These are phyloP conservation scores for Pipistrellus pygmaeus DNA, from an alignment of 2,797 vertebrate species.

Conservation along the genomic window DNA sequence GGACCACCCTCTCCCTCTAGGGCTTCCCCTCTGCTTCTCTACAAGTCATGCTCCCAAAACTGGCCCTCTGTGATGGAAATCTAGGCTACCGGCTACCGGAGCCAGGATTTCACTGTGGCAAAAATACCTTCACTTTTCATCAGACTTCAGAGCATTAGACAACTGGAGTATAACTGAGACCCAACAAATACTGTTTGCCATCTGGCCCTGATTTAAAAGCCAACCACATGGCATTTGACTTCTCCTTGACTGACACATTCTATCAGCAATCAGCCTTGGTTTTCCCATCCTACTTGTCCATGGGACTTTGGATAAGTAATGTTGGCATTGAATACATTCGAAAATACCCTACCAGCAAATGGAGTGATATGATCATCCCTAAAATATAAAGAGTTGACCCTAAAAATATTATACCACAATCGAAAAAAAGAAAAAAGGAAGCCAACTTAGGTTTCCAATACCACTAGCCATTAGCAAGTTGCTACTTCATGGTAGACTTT, in stretches of 20 bases:
- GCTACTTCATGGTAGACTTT: conserved; percentile 60
- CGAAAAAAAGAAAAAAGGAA: background rate
- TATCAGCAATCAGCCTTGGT: conserved; percentile 44
- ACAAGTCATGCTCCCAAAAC: conserved; percentile 15
- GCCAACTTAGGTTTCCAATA: conserved; percentile 64
- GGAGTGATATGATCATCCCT: conserved; percentile 3
- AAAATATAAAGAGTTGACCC: conserved; percentile 19
- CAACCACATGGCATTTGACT: conserved; percentile 76
- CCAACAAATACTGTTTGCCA: conserved; percentile 84
- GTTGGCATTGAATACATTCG: conserved; percentile 43
- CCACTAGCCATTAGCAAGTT: conserved; percentile 63
- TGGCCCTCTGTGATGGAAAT: conserved; percentile 72
- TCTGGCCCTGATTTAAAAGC: conserved; percentile 82
- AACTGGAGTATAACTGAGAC: conserved; percentile 84
- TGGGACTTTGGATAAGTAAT: conserved; percentile 55
- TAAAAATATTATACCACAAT: conserved; percentile 55
- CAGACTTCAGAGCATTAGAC: conserved; percentile 77
- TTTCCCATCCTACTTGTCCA: background rate
- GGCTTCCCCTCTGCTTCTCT: background rate
- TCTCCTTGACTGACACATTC: conserved; percentile 67
- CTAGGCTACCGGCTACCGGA: conserved; percentile 65
- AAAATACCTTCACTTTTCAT: conserved; percentile 74
- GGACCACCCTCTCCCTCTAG: conserved; percentile 71
- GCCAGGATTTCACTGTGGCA: conserved; percentile 80
- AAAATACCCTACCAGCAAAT: conserved; percentile 37